phyloP scores from a whole-genome alignment of 2,113 vertebrate species.

The Myocastor coypus region DNA sequence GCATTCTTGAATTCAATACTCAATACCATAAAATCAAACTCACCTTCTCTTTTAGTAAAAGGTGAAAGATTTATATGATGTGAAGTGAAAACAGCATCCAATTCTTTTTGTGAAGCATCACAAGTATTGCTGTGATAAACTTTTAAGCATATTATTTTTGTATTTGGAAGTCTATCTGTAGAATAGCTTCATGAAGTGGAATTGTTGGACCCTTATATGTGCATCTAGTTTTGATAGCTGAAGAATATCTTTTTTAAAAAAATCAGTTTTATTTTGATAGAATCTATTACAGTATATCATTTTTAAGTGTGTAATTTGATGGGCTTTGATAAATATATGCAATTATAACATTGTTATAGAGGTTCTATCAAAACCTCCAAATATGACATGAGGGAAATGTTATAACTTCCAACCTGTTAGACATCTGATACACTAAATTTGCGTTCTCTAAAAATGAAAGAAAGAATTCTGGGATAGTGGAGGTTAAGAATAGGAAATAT shows the following conservation, averaged over 20 bases:
- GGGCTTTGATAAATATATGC: background rate
- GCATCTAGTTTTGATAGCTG: background rate
- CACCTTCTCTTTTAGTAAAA: background rate
- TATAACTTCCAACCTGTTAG: too few species aligned
- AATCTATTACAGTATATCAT: background rate
- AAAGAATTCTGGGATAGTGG: too few species aligned
- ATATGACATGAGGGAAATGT: too few species aligned
- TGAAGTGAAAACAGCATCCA: too few species aligned
- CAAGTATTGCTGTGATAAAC: background rate
- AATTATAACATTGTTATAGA: background rate
- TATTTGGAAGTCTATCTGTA: background rate
- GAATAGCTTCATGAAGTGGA: background rate
- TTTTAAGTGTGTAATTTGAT: background rate
- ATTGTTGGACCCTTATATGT: background rate
- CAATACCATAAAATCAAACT: background rate
- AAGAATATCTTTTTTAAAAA: background rate
- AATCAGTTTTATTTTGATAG: background rate
- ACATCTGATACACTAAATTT: too few species aligned
- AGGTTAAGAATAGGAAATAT: too few species aligned
- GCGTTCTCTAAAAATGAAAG: too few species aligned
- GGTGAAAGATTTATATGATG: too few species aligned
- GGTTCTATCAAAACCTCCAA: too few species aligned
- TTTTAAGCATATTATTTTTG: background rate
- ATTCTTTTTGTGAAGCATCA: background rate
- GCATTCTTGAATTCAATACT: background rate